Evolutionary conservation across 2,888 invertebrate genomes (phyloP).

Genomic region (Ditula angustiorana): DNA sequence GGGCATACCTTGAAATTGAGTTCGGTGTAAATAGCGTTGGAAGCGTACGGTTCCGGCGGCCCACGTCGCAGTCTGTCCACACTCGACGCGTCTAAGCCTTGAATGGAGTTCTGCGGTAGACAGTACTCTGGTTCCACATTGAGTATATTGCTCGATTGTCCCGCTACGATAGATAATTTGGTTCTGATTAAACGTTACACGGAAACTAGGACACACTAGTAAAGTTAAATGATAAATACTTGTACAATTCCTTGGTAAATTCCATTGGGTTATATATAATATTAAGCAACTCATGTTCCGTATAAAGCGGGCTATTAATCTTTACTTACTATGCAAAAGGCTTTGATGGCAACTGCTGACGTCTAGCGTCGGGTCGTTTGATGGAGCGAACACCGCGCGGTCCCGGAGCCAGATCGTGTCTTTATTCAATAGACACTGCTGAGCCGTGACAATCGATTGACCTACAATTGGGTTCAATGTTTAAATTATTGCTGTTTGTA

Average conservation of each 20-base stretch:
- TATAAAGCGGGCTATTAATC: conserved; percentile 40
- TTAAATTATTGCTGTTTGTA: conserved; percentile 60
- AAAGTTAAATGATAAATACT: conserved; percentile 35
- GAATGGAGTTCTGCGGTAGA: conserved; percentile 80
- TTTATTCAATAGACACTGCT: conserved; percentile 82
- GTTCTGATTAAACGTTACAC: conserved; percentile 26
- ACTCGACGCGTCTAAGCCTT: conserved; percentile 76
- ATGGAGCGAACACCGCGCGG: conserved; percentile 74
- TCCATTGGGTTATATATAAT: conserved; percentile 12
- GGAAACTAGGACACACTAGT: conserved; percentile 35
- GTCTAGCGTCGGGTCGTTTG: conserved; percentile 69
- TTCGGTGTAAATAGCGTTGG: conserved; percentile 83
- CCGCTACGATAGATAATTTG: conserved; percentile 57
- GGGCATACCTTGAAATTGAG: conserved; percentile 81
- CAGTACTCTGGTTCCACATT: conserved; percentile 81
- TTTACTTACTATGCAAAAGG: conserved; percentile 74
- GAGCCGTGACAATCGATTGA: conserved; percentile 81
- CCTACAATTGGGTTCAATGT: conserved; percentile 74
- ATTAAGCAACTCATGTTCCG: conserved; percentile 13
- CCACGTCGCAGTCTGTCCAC: conserved; percentile 76
- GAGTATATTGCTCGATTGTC: conserved; percentile 76
- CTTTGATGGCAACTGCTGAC: conserved; percentile 79
- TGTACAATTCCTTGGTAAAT: conserved; percentile 2
- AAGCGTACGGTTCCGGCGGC: conserved; percentile 81
- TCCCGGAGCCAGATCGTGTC: conserved; percentile 82